These are phyloP conservation scores for Apis dorsata DNA, from an alignment of 1,140 invertebrate genomes.

Conservation along the genomic window DNA sequence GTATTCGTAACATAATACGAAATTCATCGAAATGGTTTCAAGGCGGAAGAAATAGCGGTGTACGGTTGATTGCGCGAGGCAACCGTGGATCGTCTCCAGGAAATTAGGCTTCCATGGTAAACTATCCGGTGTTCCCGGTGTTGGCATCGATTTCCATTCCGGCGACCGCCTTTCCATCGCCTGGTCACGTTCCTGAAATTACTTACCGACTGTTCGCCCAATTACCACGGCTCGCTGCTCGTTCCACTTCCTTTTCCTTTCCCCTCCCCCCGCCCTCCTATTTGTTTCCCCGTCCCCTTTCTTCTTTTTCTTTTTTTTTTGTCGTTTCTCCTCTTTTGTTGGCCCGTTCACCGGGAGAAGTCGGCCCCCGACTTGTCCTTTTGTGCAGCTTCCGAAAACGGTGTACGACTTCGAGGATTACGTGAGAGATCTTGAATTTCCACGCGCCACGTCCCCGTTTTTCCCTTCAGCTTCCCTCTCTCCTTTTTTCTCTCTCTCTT, in stretches of 20 bases:
- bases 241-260: conserved; percentile 2
- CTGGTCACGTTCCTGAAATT: conserved; percentile 53
- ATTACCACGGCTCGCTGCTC: conserved; percentile 50
- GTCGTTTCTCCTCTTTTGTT: conserved; percentile 10
- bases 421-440: conserved; percentile 30
- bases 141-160: conserved; percentile 54
- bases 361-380: not conserved
- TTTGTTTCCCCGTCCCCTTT: not conserved
- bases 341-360: conserved; percentile 15
- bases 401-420: conserved; percentile 18
- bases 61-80: not conserved
- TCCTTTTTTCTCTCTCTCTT: not conserved
- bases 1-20: not conserved
- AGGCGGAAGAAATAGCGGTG: not conserved
- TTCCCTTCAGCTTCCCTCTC: too few species aligned
- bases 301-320: not conserved
- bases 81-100: conserved; percentile 29
- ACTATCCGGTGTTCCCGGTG: conserved; percentile 40
- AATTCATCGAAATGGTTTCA: not conserved
- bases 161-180: conserved; percentile 44
- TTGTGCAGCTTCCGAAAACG: conserved; percentile 15
- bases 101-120: conserved; percentile 54
- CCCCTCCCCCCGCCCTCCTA: not conserved
- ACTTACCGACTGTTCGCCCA: conserved; percentile 56
- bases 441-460: not conserved